Base-by-base conservation (phyloP, 1,140 invertebrate species). In the Nilaparvata lugens region DNA sequence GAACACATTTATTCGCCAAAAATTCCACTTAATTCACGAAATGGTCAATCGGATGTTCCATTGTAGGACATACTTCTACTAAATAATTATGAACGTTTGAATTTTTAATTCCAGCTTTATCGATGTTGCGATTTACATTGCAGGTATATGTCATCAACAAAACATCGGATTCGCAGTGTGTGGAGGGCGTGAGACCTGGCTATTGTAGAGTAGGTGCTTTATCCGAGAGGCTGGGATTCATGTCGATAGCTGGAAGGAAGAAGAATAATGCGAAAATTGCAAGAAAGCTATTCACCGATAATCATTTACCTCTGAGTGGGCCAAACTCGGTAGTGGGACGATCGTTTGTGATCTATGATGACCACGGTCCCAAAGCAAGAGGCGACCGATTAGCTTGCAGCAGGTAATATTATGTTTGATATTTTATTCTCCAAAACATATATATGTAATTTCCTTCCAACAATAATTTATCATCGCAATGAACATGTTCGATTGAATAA, bases 301-400 rank as follows among this genome's bases (percentile, higher is more conserved):
- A 76, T 1, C 76, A 84, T 68, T 69, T 96, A 18, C 85, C 92
- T 4, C 73, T 98, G 2, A 83, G 82, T 6, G 94, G 94, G 14
- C 76, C 79, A 14, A 73, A 83, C 62, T 83, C 81, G 54, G 83
- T 96, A 62, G 69, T 95, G 62, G 89, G 88, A 14, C 86, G 85
- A 69, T 92, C 93, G 16, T 71, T 98, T 28, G 89, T 95, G 0
- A 83, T 97, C 43, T 92, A 91, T 66, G 92, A 93, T 73, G 91
- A 94, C 68, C 79, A 87, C 70, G 89, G 89, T 3, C 92, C 92
- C 1, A 83, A 87, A 62, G 90, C 91, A 0, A 77, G 93, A 61
- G 92, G 91, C 11, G 88, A 93, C 71, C 74, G 93, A 65, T 76
- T 97, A 67, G 91, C 91, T 0, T 97, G 94, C 74, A 86, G 90